A percentile compares a stretch with the other conserved stretches of the same genome.
These are phyloP conservation scores for Setophaga coronata DNA, from an alignment of 2,113 vertebrate species.

Conservation along the genomic window DNA sequence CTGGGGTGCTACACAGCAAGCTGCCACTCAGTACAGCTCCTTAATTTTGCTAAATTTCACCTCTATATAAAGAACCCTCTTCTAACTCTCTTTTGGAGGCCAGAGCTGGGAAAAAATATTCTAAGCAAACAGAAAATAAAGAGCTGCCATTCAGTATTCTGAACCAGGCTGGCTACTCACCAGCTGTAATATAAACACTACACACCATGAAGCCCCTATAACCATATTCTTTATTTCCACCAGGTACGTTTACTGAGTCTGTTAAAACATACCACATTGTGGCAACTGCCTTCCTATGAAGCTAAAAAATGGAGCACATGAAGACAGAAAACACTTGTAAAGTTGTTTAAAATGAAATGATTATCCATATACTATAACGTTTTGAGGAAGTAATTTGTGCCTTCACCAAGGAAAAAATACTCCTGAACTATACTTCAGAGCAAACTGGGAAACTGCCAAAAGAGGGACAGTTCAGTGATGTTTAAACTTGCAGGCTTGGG, in stretches of 20 bases:
- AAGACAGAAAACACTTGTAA: neutral
- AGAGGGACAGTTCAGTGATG: neutral
- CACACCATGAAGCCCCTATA: neutral
- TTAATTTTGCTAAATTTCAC: neutral
- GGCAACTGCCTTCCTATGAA: neutral
- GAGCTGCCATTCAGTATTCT: neutral
- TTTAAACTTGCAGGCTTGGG: conserved; percentile 16
- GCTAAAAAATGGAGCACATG: neutral
- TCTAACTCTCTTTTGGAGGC: neutral
- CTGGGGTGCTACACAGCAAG: neutral
- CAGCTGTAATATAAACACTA: neutral
- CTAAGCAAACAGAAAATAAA: neutral
- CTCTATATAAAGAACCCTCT: neutral
- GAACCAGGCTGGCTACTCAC: neutral
- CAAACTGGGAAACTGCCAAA: neutral
- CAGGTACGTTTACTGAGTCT: neutral
- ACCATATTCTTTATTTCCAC: neutral
- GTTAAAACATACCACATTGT: neutral
- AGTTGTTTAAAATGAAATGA: neutral
- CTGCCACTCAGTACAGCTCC: neutral
- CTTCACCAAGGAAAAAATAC: neutral
- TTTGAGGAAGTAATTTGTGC: neutral
- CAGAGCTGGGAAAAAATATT: neutral
- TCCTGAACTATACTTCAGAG: neutral
- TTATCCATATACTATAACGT: neutral